phyloP scores from a whole-genome alignment of 2,888 invertebrate species.

The Andrena flavipes region DNA sequence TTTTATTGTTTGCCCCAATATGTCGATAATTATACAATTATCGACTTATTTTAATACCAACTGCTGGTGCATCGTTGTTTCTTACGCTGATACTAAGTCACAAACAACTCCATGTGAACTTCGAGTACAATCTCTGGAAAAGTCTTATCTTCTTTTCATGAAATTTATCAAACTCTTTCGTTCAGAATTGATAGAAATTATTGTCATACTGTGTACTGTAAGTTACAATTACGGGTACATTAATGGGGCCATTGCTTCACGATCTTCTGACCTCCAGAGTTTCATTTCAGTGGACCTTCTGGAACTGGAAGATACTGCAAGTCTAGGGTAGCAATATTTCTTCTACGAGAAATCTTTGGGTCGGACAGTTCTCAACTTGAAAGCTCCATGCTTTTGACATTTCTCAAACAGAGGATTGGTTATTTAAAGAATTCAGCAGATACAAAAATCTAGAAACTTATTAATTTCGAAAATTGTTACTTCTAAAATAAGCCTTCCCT shows the following conservation, averaged over 20 bases:
- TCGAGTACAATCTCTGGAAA: background rate
- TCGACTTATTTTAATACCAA: background rate
- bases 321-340: too few relatives aligned
- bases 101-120: constrained; percentile 8
- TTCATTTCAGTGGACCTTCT: too few relatives aligned
- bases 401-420: too few relatives aligned
- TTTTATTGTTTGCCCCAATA: constrained; percentile 11
- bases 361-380: too few relatives aligned
- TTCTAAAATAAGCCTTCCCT: too few relatives aligned
- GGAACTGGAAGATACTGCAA: too few relatives aligned
- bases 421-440: too few relatives aligned
- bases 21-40: background rate
- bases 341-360: too few relatives aligned
- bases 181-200: background rate
- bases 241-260: background rate
- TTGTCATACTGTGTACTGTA: background rate
- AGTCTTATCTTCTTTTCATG: constrained; percentile 25
- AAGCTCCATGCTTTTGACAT: too few relatives aligned
- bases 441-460: too few relatives aligned
- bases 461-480: too few relatives aligned
- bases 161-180: constrained; percentile 9
- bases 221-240: background rate
- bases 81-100: constrained; percentile 10
- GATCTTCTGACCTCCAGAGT: too few relatives aligned
- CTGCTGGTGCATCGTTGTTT: constrained; percentile 1